Conservation (phyloP, 2,888 invertebrate genomes). For the Lysandra coridon region DNA sequence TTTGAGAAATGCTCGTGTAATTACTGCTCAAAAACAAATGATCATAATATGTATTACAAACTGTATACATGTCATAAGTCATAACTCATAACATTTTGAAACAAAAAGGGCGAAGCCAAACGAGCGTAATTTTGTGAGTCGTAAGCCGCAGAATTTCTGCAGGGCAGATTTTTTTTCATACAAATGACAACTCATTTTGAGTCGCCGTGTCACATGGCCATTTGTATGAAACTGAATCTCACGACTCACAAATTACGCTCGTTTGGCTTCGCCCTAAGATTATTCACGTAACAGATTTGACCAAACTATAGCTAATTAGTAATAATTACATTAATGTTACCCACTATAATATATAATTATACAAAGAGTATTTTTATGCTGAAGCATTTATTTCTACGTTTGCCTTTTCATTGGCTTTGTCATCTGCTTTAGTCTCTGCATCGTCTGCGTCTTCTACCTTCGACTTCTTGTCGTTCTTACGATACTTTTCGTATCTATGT, state of each 20-base stretch:
- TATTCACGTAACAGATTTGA: neutral
- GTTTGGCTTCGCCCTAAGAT: neutral
- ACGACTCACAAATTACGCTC: no score
- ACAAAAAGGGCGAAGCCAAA: neutral
- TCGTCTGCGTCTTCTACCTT: slow-evolving; percentile 69
- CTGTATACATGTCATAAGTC: neutral
- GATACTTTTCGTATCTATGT: slow-evolving; percentile 82
- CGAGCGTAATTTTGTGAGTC: no score
- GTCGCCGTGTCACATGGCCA: no score
- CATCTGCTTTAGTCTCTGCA: slow-evolving; percentile 57
- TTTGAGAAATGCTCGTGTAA: no score
- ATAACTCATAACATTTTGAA: neutral
- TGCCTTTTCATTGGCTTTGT: slow-evolving; percentile 59
- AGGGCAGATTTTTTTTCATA: no score
- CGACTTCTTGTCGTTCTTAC: slow-evolving; percentile 82
- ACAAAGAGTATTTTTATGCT: slow-evolving; percentile 46
- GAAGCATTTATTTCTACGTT: slow-evolving; percentile 58
- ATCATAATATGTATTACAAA: neutral
- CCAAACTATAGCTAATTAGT: neutral
- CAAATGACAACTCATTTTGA: no score
- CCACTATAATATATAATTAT: neutral
- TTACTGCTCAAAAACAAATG: neutral
- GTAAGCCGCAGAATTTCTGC: no score
- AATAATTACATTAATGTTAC: neutral
- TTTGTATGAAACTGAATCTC: no score